phyloP scores from a whole-genome alignment of 2,797 vertebrate species.

The Bradypus variegatus region DNA sequence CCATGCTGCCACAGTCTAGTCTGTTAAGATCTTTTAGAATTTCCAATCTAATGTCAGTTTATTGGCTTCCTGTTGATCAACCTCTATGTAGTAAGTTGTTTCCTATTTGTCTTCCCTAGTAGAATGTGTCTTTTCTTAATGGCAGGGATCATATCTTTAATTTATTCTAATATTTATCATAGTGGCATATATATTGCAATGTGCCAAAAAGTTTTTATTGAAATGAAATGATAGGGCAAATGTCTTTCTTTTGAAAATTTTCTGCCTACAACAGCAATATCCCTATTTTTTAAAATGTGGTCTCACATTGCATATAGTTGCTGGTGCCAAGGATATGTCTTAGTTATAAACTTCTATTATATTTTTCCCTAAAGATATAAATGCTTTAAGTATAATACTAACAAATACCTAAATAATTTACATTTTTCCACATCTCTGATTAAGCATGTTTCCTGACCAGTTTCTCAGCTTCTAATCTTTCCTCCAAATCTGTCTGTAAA shows the following conservation, averaged over 20 bases:
- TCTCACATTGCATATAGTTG: conserved; percentile 13
- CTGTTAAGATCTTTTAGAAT: background rate
- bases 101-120: background rate
- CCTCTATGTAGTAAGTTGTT: background rate
- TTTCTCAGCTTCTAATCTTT: conserved; percentile 13
- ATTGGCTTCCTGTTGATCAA: background rate
- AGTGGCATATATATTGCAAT: background rate
- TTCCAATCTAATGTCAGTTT: background rate
- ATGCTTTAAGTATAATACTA: conserved; percentile 17
- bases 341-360: background rate
- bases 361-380: background rate
- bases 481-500: conserved; percentile 20
- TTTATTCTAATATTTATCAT: background rate
- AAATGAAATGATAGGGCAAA: background rate
- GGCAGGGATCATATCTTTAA: background rate
- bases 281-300: background rate
- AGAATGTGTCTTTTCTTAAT: background rate
- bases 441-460: conserved; percentile 23
- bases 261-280: background rate
- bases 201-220: background rate
- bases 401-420: conserved; percentile 31
- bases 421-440: conserved; percentile 32
- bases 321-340: conserved; percentile 35
- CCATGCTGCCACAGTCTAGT: accelerated
- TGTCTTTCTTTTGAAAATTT: conserved; percentile 8